Percentiles rank a stretch among this genome's conserved stretches.
phyloP scores from a whole-genome alignment of 2,797 vertebrate genomes.

The Iguana delicatissima region DNA sequence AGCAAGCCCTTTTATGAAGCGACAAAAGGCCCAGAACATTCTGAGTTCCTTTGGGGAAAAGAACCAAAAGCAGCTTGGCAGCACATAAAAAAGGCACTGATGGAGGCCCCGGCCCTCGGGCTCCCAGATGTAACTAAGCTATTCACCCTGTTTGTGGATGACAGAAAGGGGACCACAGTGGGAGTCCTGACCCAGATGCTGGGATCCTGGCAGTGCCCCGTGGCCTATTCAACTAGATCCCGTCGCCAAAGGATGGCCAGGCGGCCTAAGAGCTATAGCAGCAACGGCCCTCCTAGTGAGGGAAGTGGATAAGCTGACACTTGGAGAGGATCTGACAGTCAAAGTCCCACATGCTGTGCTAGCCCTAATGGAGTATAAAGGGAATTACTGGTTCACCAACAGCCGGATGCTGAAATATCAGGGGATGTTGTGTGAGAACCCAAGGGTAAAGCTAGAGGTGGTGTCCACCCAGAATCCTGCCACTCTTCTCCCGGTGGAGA shows the following conservation, averaged over 20 bases:
- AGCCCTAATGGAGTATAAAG: background rate
- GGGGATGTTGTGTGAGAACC: background rate
- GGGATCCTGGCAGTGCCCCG: background rate
- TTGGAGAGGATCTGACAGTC: background rate
- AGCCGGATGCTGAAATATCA: background rate
- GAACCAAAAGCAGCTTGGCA: no score
- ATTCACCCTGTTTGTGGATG: background rate
- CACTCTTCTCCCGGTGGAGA: background rate
- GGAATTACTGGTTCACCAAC: background rate
- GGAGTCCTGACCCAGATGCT: background rate
- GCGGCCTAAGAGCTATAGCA: background rate
- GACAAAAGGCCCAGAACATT: no score
- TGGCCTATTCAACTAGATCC: background rate
- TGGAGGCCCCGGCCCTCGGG: background rate
- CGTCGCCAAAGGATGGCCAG: background rate
- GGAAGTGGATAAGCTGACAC: background rate
- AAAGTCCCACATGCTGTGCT: background rate
- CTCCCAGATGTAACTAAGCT: background rate
- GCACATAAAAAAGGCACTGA: background rate
- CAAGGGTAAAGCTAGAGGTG: background rate
- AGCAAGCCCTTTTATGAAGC: no score
- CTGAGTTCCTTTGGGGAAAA: no score
- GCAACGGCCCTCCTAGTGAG: background rate
- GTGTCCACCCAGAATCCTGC: background rate
- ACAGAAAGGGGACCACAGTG: background rate